A percentile compares a stretch with the other conserved stretches of the same genome.
Evolutionary conservation across 2,888 invertebrate species (phyloP).

Genomic region (Laothoe populi): DNA sequence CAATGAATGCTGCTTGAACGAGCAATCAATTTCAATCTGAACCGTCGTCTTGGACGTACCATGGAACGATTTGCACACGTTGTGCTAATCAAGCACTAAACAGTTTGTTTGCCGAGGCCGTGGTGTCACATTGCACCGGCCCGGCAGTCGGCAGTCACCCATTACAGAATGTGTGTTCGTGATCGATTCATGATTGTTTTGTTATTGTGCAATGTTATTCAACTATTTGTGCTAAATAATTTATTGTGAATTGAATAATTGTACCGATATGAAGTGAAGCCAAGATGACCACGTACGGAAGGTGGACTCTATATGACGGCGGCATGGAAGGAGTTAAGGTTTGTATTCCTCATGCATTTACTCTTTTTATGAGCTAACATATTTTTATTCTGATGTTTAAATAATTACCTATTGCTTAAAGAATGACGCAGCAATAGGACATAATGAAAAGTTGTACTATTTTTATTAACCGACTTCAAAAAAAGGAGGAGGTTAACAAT

Average conservation of each 20-base stretch:
- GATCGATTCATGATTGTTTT: constrained; percentile 43
- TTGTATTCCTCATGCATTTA: too few relatives aligned
- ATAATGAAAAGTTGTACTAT: background rate
- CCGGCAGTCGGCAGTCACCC: constrained; percentile 23
- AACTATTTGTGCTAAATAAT: constrained; percentile 32
- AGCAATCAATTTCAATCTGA: constrained; percentile 77
- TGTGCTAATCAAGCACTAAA: constrained; percentile 82
- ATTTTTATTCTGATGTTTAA: background rate
- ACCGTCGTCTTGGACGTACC: constrained; percentile 41
- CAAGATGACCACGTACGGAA: constrained; percentile 65
- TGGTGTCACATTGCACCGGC: constrained; percentile 59
- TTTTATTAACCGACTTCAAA: too few relatives aligned
- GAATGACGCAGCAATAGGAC: background rate
- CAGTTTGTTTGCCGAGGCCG: constrained; percentile 65
- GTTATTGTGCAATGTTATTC: constrained; percentile 28
- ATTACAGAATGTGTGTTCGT: constrained; percentile 57
- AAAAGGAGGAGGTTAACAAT: too few relatives aligned
- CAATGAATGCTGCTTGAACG: constrained; percentile 67
- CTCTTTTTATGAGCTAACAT: too few relatives aligned
- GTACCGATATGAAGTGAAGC: constrained; percentile 34
- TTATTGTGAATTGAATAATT: constrained; percentile 29
- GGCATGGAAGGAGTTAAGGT: constrained; percentile 72
- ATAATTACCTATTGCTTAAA: background rate
- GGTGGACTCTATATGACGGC: constrained; percentile 73
- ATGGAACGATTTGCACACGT: constrained; percentile 75